Evolutionary conservation across 1,140 invertebrate genomes (phyloP).

Genomic region (Ericerus pela): DNA sequence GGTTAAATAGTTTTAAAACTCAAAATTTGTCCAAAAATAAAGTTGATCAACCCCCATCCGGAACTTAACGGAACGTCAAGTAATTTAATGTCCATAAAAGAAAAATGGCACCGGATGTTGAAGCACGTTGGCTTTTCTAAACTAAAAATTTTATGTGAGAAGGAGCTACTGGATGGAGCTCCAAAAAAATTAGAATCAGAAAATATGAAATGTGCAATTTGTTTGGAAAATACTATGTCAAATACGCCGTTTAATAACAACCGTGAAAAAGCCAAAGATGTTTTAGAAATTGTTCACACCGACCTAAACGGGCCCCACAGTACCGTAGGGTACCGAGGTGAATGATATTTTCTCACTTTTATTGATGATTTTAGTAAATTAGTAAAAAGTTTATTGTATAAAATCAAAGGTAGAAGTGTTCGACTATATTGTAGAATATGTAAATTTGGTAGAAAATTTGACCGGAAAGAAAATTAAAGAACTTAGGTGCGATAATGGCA

Average conservation of each 20-base stretch:
- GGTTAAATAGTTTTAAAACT: neutral
- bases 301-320: constrained; percentile 20
- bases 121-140: constrained; percentile 21
- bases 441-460: neutral
- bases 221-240: constrained; percentile 19
- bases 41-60: no score
- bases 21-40: neutral
- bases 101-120: constrained; percentile 16
- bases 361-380: constrained; percentile 27
- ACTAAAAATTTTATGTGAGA: constrained; percentile 19
- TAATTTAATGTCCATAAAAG: no score
- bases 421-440: constrained; percentile 21
- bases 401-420: constrained; percentile 21
- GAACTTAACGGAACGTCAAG: no score
- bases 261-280: constrained; percentile 13
- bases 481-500: constrained; percentile 17
- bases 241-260: constrained; percentile 18
- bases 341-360: constrained; percentile 24
- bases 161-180: neutral
- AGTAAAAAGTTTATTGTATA: constrained; percentile 17
- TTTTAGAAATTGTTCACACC: constrained; percentile 23
- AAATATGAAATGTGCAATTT: constrained; percentile 19
- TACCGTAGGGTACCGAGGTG: constrained; percentile 16
- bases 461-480: constrained; percentile 5
- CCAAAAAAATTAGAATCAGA: neutral